Conservation (phyloP, 2,113 vertebrate genomes). For the Dasyornis broadbenti region DNA sequence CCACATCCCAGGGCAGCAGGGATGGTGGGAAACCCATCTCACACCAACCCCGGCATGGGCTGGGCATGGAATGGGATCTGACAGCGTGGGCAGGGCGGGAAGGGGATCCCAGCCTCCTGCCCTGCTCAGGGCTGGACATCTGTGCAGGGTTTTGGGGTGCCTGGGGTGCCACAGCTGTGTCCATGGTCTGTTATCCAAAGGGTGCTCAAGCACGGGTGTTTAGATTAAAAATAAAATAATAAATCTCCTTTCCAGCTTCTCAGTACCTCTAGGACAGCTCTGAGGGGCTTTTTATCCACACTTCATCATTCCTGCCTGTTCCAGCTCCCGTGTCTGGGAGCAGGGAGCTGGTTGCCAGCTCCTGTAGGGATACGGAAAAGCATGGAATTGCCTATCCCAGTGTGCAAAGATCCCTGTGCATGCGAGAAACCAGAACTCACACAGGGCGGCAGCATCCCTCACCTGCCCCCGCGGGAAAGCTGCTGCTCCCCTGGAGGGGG, state of each 20-base stretch:
- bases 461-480: background rate
- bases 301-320: background rate
- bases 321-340: no score
- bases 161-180: rapidly evolving
- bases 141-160: rapidly evolving
- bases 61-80: background rate
- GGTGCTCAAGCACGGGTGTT: background rate
- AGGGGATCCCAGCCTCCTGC: background rate
- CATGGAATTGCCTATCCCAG: background rate
- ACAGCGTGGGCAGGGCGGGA: rapidly evolving
- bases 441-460: background rate
- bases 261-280: background rate
- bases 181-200: background rate
- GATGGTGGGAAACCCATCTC: background rate
- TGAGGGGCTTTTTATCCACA: background rate
- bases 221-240: background rate
- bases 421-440: rapidly evolving
- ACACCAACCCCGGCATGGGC: rapidly evolving
- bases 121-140: background rate
- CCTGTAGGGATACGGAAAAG: background rate
- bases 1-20: background rate
- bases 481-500: background rate
- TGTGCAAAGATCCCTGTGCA: rapidly evolving
- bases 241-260: background rate
- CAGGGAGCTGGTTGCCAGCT: rapidly evolving